Conservation (phyloP, 2,113 vertebrate genomes). For the Haliaeetus leucogaster region DNA sequence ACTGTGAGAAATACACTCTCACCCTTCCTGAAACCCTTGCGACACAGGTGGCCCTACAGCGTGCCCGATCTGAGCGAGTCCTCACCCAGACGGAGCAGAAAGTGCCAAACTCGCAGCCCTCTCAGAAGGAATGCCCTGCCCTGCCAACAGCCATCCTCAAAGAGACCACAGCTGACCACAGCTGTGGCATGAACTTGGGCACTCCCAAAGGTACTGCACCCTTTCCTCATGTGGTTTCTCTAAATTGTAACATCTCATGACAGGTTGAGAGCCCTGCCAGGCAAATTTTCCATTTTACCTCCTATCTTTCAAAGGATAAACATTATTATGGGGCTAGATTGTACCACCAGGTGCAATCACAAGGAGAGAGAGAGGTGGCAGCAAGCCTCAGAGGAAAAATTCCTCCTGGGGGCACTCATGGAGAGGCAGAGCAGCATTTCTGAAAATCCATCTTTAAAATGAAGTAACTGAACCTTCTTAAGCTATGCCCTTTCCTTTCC, state of each 20-base stretch:
- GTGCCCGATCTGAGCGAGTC: fast-evolving
- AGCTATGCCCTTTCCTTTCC: background rate
- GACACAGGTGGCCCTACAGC: background rate
- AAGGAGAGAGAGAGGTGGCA: background rate
- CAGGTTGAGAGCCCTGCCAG: background rate
- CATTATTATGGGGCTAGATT: background rate
- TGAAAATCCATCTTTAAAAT: background rate
- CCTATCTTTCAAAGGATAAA: background rate
- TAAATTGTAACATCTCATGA: background rate
- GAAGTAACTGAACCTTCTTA: background rate
- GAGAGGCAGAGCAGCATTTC: background rate
- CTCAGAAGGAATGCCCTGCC: background rate
- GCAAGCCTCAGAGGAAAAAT: background rate
- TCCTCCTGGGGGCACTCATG: background rate
- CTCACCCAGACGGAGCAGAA: fast-evolving
- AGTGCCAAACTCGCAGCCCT: background rate
- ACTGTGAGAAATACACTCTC: background rate
- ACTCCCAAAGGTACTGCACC: background rate
- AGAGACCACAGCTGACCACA: background rate
- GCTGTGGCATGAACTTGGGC: background rate
- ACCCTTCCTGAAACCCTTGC: background rate
- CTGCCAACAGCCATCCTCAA: background rate
- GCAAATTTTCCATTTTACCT: background rate
- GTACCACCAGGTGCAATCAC: background rate
- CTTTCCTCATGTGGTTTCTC: background rate